Base-by-base conservation (phyloP, 2,113 vertebrate species). In the Condylura cristata region DNA sequence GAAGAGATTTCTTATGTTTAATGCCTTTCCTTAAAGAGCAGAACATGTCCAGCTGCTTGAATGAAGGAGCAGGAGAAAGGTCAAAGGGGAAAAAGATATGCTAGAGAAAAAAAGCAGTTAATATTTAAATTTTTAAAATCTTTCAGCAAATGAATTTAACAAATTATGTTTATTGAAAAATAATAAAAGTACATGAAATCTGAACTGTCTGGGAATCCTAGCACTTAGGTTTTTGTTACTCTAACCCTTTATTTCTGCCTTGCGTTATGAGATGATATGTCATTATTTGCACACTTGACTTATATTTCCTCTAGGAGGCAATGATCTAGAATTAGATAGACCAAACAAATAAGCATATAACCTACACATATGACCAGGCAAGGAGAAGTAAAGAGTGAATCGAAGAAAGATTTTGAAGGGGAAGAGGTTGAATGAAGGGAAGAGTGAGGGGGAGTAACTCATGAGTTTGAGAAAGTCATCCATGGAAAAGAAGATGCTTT, bases 161-260 rank as follows among this genome's bases (percentile, higher is more conserved):
- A 82, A 92, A 74, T 70, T 65, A 18, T 12, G 44, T 95, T 91
- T 86, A 65, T 70, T 94, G 46, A 46, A 86, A 89, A 91, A 89
- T 41, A 63, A 68, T 79, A 87, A 91, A 68, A 89, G 68, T 91
- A 56, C 26, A 65, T 48, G 72, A 86, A 88, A 87, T 48, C 17
- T 79, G 85, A 91, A 65, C 51, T 86, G 16, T 44, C 58, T 71
- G 41, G 30, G 18, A 78, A 93, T 60, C 86, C 53, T 91, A 71
- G 60, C 26, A 88, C 39, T 56, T 75, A 32, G 17, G 44, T 12
- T 18, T 6, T 60, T 90, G 76, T 93, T 92, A 48, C 37, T 22
- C 1, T 14, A 90, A 48, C 20, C 71, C 1, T 70, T 61, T 18
- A 68, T 66, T 89, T 90, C 53, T 96, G 71, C 24, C 16, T 51